These are phyloP conservation scores for Drosophila nigritarsus DNA, from an alignment of 2,888 invertebrate species.

Conservation along the genomic window DNA sequence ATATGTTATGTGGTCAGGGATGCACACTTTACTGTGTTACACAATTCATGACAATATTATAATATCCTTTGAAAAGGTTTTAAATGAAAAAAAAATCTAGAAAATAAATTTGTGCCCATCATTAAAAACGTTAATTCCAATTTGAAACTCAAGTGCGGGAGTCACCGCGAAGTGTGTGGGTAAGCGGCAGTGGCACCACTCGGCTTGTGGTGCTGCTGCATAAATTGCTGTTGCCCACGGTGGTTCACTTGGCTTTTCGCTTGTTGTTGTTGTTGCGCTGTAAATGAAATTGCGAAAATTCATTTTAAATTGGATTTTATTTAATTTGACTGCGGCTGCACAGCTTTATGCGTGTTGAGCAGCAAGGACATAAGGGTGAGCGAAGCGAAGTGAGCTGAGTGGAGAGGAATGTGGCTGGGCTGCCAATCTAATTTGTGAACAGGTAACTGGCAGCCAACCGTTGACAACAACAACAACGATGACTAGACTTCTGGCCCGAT, in stretches of 20 bases:
- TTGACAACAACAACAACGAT: constrained; percentile 4
- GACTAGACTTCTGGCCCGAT: constrained; percentile 64
- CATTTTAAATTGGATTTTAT: constrained; percentile 82
- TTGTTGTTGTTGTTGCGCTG: constrained; percentile 49
- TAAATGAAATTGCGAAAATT: constrained; percentile 78
- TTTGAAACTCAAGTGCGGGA: constrained; percentile 67
- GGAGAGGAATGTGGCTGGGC: constrained; percentile 25
- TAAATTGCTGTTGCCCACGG: constrained; percentile 62
- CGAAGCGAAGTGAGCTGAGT: background rate
- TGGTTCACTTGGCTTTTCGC: constrained; percentile 25
- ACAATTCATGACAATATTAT: background rate
- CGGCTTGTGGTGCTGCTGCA: constrained; percentile 40
- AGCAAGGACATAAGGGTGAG: background rate
- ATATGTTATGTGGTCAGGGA: background rate
- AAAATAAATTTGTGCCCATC: constrained; percentile 64
- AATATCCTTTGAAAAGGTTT: background rate
- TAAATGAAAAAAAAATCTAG: constrained; percentile 15
- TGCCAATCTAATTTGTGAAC: constrained; percentile 59
- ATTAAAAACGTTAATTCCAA: constrained; percentile 83
- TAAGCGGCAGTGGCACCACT: background rate
- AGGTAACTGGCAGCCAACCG: constrained; percentile 26
- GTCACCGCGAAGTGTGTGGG: constrained; percentile 8
- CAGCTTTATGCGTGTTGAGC: constrained; percentile 48
- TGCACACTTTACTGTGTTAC: background rate
- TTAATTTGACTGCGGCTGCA: constrained; percentile 70